phyloP scores from a whole-genome alignment of 1,140 invertebrate species.

The Caenorhabditis brenneri region DNA sequence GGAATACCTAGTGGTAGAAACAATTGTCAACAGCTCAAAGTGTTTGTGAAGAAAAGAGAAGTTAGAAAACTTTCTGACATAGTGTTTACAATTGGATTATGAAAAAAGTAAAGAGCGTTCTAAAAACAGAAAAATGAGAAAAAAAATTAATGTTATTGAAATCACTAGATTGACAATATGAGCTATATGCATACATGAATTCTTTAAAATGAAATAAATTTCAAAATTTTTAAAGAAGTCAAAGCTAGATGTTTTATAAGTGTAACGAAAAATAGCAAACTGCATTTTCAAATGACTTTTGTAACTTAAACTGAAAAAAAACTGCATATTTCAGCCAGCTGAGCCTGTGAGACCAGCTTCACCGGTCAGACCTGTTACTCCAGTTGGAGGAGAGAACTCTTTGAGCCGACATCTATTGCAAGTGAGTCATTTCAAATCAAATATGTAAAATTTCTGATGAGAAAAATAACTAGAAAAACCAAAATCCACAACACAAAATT shows the following conservation, averaged over 20 bases:
- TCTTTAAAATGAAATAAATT: no score
- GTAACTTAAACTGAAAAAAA: not conserved
- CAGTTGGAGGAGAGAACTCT: constrained; percentile 33
- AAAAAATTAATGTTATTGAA: no score
- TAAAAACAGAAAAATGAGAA: no score
- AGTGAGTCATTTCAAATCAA: not conserved
- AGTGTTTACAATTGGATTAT: not conserved
- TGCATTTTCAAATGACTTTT: no score
- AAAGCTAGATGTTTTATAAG: no score
- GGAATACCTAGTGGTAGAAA: not conserved
- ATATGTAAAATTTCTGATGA: not conserved
- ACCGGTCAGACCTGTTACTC: constrained; percentile 50
- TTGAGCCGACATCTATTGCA: constrained; percentile 12
- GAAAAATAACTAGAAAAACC: not conserved
- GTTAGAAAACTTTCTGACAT: not conserved
- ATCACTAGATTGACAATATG: no score
- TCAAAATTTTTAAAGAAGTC: no score
- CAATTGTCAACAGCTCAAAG: not conserved
- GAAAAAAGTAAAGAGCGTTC: not conserved
- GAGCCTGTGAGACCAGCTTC: constrained; percentile 55
- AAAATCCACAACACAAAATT: not conserved
- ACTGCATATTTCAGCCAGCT: constrained; percentile 43
- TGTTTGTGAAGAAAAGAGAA: not conserved
- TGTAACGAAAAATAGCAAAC: no score
- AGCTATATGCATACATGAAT: no score